Percentiles rank a stretch among this genome's conserved stretches.
Conservation (phyloP, 2,113 vertebrate genomes). For the Anser cygnoides region DNA sequence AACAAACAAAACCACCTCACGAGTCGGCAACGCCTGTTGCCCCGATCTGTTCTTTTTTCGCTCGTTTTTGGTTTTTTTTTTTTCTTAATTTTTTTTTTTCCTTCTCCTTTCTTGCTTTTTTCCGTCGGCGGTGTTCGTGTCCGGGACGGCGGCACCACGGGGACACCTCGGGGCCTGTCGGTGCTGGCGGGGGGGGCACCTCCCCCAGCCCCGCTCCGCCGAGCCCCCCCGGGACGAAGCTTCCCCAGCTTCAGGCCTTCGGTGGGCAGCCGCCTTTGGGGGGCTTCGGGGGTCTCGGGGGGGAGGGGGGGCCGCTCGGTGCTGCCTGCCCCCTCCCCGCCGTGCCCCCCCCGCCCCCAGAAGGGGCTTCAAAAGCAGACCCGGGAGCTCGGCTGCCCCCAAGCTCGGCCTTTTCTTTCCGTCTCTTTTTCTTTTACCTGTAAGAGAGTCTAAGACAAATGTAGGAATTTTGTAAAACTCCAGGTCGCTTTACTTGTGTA, state of each 20-base stretch:
- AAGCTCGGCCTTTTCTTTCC: neutral
- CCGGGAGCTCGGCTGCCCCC: neutral
- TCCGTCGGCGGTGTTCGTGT: neutral
- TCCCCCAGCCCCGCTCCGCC: too few species aligned
- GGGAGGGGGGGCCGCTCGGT: neutral
- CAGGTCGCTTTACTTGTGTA: conserved; percentile 74
- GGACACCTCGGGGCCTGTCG: too few species aligned
- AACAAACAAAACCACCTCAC: conserved; percentile 69
- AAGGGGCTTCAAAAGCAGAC: neutral
- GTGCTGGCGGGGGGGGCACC: neutral
- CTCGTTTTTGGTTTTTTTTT: too few species aligned
- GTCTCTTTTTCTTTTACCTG: neutral
- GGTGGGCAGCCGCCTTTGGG: too few species aligned
- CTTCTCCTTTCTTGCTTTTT: neutral
- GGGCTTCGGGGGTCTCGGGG: neutral
- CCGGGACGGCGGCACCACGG: too few species aligned
- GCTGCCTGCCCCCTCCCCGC: too few species aligned
- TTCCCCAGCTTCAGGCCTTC: too few species aligned
- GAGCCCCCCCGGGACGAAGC: too few species aligned
- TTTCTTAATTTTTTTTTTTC: neutral
- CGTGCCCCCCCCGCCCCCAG: too few species aligned
- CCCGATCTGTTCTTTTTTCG: neutral
- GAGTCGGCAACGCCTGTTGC: conserved; percentile 57
- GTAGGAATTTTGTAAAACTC: conserved; percentile 75
- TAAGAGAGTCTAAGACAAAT: neutral